Conservation (phyloP, 2,888 invertebrate species). For the Choreutis nemorana region DNA sequence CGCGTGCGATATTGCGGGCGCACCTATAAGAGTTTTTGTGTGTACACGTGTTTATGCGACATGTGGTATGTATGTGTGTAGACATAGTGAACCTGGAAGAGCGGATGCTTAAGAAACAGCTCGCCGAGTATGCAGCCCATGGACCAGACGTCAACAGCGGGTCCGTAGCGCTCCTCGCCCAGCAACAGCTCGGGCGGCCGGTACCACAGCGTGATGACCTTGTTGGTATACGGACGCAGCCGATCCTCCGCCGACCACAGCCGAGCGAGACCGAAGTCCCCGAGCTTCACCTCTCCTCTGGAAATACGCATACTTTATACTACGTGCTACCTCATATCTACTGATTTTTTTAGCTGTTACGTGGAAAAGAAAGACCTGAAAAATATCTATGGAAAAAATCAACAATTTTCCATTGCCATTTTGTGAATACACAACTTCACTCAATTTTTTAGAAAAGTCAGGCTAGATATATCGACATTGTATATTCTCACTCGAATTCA, state of each 20-base stretch:
- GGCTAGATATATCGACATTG: no score
- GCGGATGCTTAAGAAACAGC: constrained; percentile 92
- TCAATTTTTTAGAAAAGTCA: background rate
- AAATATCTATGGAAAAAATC: constrained; percentile 1
- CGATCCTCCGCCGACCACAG: constrained; percentile 95
- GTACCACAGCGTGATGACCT: constrained; percentile 99
- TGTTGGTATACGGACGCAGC: constrained; percentile 96
- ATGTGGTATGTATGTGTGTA: no score
- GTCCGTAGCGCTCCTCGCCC: constrained; percentile 97
- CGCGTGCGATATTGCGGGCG: no score
- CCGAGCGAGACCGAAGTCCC: constrained; percentile 97
- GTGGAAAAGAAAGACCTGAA: background rate
- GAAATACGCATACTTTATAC: background rate
- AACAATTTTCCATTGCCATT: constrained; percentile 6
- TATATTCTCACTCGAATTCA: no score
- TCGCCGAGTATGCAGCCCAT: constrained; percentile 99
- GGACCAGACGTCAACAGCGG: constrained; percentile 99
- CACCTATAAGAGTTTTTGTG: no score
- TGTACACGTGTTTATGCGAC: no score
- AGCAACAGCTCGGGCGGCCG: constrained; percentile 95
- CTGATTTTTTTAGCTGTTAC: background rate
- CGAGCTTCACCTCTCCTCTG: constrained; percentile 98
- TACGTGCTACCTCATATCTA: background rate
- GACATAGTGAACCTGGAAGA: constrained; percentile 97
- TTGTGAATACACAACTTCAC: background rate